A percentile compares a stretch with the other conserved stretches of the same genome.
Conservation (phyloP, 2,113 vertebrate species). For the Petaurus breviceps region DNA sequence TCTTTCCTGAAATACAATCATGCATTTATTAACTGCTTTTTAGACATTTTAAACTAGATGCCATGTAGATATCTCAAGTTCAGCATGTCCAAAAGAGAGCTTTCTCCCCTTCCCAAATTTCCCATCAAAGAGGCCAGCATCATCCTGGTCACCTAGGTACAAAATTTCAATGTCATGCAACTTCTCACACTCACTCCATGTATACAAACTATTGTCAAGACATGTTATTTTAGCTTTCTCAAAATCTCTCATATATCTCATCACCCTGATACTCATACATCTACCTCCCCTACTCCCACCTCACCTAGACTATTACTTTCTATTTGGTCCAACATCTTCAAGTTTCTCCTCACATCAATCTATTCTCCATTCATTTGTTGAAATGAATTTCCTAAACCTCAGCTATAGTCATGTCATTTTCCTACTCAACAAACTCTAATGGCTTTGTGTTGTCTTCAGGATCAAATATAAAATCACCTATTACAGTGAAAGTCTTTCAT, state of each 20-base stretch:
- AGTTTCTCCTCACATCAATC: neutral
- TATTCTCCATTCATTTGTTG: neutral
- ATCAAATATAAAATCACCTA: no score
- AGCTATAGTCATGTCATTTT: neutral
- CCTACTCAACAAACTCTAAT: neutral
- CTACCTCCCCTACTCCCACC: neutral
- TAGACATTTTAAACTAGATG: no score
- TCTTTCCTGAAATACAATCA: no score
- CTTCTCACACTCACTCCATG: neutral
- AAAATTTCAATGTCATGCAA: neutral
- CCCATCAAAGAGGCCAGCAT: neutral
- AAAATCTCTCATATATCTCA: neutral
- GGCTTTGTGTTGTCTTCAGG: neutral
- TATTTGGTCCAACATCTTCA: neutral
- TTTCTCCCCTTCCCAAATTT: neutral
- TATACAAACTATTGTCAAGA: neutral
- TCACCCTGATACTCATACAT: neutral
- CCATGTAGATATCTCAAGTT: no score
- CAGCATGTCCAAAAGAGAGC: no score
- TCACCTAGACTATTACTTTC: neutral
- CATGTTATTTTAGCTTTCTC: neutral
- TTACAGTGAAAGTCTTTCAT: no score
- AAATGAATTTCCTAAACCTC: neutral
- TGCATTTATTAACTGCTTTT: no score
- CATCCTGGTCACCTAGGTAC: neutral